phyloP scores from a whole-genome alignment of 2,113 vertebrate species.

The Rostratula benghalensis region DNA sequence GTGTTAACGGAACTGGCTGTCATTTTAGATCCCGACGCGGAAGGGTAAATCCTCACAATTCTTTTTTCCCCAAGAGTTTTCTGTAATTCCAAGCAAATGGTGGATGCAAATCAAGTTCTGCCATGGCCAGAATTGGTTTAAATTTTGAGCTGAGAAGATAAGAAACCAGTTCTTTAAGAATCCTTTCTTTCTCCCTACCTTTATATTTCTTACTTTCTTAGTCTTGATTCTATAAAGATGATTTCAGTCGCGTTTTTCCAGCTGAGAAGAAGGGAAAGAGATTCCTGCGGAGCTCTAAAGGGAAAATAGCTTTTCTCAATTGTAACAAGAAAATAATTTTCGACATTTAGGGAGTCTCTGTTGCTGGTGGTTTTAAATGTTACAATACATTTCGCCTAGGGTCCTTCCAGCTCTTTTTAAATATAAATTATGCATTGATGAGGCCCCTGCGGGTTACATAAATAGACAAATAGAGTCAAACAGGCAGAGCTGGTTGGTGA shows the following conservation, averaged over 20 bases:
- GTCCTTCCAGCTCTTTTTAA: not conserved
- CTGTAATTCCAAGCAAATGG: not conserved
- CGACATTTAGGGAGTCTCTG: not conserved
- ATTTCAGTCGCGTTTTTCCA: not conserved
- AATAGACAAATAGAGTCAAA: conserved; percentile 43
- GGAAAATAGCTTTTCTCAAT: not conserved
- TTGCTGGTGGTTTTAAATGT: conserved; percentile 7
- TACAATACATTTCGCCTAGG: not conserved
- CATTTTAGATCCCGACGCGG: conserved; percentile 95
- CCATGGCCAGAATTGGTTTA: not conserved
- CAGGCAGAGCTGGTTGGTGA: not conserved
- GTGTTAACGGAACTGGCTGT: conserved; percentile 93
- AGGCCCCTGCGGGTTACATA: not conserved
- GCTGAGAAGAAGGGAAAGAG: not conserved
- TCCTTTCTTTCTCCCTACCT: not conserved
- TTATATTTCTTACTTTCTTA: not conserved
- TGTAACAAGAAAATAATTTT: not conserved
- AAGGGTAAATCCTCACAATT: conserved; percentile 82
- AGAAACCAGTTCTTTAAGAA: not conserved
- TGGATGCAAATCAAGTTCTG: not conserved
- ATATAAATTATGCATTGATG: not conserved
- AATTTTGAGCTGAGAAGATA: not conserved
- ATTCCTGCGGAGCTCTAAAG: not conserved
- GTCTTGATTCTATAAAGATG: not conserved
- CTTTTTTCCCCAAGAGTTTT: not conserved